phyloP scores from a whole-genome alignment of 2,888 invertebrate species.

The Apocheima hispidaria region DNA sequence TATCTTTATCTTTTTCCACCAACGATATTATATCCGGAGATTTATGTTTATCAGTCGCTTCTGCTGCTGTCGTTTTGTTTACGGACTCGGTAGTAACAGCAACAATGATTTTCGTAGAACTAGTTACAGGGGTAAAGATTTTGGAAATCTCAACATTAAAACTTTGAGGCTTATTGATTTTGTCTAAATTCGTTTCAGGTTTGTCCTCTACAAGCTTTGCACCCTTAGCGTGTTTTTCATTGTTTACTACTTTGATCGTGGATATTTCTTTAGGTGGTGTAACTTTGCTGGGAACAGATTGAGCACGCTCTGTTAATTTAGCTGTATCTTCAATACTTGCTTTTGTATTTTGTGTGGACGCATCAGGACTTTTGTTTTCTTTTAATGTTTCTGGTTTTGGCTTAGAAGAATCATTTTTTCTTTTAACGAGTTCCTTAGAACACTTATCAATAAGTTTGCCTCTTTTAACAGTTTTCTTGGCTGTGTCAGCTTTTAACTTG shows the following conservation, averaged over 20 bases:
- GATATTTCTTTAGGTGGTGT: constrained; percentile 17
- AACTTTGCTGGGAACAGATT: constrained; percentile 21
- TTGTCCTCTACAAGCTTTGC: constrained; percentile 21
- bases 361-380: constrained; percentile 14
- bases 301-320: constrained; percentile 3
- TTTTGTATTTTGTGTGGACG: constrained; percentile 9
- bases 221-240: constrained; percentile 5
- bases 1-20: constrained; percentile 69
- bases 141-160: constrained; percentile 17
- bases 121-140: constrained; percentile 11
- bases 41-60: constrained; percentile 53
- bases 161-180: constrained; percentile 11
- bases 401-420: constrained; percentile 30
- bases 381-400: constrained; percentile 37
- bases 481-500: constrained; percentile 58
- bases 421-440: constrained; percentile 38
- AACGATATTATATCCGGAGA: constrained; percentile 47
- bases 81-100: constrained; percentile 35
- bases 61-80: constrained; percentile 40
- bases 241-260: constrained; percentile 10
- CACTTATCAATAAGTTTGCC: constrained; percentile 43
- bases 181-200: constrained; percentile 17
- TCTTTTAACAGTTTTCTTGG: constrained; percentile 56
- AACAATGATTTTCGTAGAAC: constrained; percentile 26
- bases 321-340: constrained; percentile 12